Percentiles rank a stretch among this genome's conserved stretches.
These are phyloP conservation scores for Bombus huntii DNA, from an alignment of 1,140 invertebrate genomes.

Conservation along the genomic window DNA sequence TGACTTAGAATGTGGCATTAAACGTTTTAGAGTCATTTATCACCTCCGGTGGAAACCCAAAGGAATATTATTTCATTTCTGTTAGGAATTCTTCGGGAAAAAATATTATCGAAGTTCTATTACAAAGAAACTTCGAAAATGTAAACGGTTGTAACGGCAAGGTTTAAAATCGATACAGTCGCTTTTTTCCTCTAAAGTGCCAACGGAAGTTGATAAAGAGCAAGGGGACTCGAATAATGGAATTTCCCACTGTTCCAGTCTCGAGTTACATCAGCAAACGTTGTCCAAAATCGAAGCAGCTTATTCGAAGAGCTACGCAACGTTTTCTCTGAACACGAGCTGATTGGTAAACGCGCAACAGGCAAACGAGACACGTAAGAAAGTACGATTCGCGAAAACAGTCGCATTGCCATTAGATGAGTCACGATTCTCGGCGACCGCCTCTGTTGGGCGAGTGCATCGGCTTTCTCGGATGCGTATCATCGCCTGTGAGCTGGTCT, in stretches of 20 bases:
- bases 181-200: neutral
- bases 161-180: neutral
- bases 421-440: conserved; percentile 24
- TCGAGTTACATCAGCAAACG: neutral
- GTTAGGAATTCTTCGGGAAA: neutral
- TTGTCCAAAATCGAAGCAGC: neutral
- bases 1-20: too few relatives aligned
- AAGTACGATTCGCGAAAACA: conserved; percentile 40
- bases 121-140: neutral
- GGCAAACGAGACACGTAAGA: neutral
- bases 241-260: neutral
- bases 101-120: neutral
- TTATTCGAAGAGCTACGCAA: neutral
- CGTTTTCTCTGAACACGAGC: too few relatives aligned
- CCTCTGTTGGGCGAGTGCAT: conserved; percentile 24
- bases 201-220: neutral
- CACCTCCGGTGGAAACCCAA: neutral
- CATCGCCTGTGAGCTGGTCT: conserved; percentile 7
- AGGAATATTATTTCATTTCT: neutral
- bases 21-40: neutral
- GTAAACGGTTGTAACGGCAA: neutral
- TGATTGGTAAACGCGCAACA: neutral
- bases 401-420: conserved; percentile 53
- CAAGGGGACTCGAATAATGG: neutral
- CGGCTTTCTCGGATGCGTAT: conserved; percentile 31